Conservation (phyloP, 2,113 vertebrate species). For the Larimichthys polyactis region DNA sequence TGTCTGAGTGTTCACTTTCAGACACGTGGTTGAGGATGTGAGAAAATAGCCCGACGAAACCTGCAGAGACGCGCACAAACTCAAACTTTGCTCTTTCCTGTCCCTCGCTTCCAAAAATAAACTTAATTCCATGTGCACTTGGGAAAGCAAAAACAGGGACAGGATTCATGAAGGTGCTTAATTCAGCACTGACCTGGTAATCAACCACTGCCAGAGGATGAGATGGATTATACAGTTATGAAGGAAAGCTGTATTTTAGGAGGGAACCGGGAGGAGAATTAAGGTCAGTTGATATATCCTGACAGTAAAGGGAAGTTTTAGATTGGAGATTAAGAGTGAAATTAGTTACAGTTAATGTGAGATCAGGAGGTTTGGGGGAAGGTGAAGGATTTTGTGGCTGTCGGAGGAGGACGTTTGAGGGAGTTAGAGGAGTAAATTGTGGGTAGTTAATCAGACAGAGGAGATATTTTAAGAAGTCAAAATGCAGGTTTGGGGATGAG, state of each 20-base stretch:
- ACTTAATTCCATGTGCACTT: constrained; percentile 76
- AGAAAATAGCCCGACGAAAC: constrained; percentile 62
- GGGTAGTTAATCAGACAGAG: not conserved
- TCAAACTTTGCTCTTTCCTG: constrained; percentile 72
- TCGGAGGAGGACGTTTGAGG: too few species aligned
- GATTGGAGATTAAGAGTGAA: too few species aligned
- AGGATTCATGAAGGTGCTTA: constrained; percentile 76
- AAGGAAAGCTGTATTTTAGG: constrained; percentile 50
- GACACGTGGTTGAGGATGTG: constrained; percentile 30
- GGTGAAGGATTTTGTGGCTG: not conserved
- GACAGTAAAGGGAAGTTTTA: not conserved
- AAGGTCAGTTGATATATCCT: constrained; percentile 34
- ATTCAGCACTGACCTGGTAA: constrained; percentile 81
- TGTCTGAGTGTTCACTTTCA: not conserved
- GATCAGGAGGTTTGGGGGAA: not conserved
- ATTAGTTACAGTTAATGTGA: not conserved
- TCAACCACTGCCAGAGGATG: constrained; percentile 58
- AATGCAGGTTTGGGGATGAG: constrained; percentile 1
- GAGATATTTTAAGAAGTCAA: not conserved
- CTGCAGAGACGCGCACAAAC: constrained; percentile 64
- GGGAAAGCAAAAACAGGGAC: constrained; percentile 81
- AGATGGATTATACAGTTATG: constrained; percentile 55
- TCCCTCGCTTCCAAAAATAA: constrained; percentile 76
- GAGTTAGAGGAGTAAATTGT: not conserved
- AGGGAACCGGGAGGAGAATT: constrained; percentile 41